Base-by-base conservation (phyloP, 2,888 invertebrate species). In the Onchidella celtica region DNA sequence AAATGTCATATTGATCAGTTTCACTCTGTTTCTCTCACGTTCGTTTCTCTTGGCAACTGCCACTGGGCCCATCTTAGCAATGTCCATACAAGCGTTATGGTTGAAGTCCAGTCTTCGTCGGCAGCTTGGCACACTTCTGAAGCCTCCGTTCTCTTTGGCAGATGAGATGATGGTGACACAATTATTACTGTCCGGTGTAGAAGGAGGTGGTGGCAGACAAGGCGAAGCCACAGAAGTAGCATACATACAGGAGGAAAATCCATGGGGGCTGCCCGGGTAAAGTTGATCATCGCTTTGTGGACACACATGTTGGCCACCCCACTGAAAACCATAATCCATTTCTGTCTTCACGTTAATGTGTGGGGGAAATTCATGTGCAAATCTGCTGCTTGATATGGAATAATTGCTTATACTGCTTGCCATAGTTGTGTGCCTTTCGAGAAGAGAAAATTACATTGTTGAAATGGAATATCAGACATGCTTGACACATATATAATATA, bases 11-110 rank as follows among this genome's bases (percentile, higher is more conserved):
- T 93, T 93, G 63, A 93, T 92, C 86, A 97, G 97, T 93, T 97
- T 97, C 88, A 98, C 98, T 88, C 98, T 95, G 92, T 98, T 98
- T 88, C 98, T 94, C 94, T 98, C 98, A 59, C 98, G 95, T 36
- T 98, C 98, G 94, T 98, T 98, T 89, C 98, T 95, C 77, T 98
- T 94, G 0, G 97, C 97, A 29, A 92, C 92, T 4, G 97, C 97
- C 40, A 97, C 97, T 27, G 96, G 97, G n/a, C 88, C 88, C 0
- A 89, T 86, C 72, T 87, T 86, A 1, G 90, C 88, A 47, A 91
- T 47, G 34, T 82, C 79, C 34, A 81, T 3, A 38, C 66, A 80
- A 4, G 76, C 72, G 63, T 77, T 80, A 77, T 84, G 79, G 69
- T 82, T 84, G 79, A 84, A 84, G 74, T 84, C 84, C 24, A 82